Conservation (phyloP, 2,797 vertebrate genomes). For the Garrulus glandarius region DNA sequence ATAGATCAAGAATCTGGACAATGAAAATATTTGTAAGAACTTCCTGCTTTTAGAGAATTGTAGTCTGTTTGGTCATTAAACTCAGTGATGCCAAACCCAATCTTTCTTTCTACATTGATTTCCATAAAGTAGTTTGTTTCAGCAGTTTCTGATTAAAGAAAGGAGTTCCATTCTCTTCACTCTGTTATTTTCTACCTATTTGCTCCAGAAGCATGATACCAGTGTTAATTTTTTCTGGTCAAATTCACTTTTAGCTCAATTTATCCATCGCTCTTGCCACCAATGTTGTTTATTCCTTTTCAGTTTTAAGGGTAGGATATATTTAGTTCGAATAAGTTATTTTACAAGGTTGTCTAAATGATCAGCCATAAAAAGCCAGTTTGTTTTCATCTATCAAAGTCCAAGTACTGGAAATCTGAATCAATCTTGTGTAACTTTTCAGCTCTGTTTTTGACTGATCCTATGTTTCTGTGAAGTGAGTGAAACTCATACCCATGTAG, state of each 20-base stretch:
- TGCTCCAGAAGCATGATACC: background rate
- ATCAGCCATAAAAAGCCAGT: background rate
- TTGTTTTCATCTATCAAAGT: background rate
- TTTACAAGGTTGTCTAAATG: background rate
- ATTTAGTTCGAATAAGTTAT: background rate
- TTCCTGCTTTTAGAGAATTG: background rate
- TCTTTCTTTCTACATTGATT: background rate
- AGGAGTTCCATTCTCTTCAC: background rate
- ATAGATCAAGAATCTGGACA: background rate
- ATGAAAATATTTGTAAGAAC: background rate
- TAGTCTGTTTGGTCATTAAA: background rate
- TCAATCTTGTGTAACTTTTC: background rate
- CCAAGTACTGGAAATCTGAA: background rate
- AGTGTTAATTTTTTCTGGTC: background rate
- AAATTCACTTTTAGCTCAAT: background rate
- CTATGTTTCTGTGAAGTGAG: background rate
- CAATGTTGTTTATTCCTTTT: background rate
- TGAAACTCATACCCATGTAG: background rate
- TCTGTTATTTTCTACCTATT: background rate
- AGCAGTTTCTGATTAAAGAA: background rate
- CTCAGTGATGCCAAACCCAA: background rate
- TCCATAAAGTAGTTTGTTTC: background rate
- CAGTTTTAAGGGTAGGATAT: background rate
- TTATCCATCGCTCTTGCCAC: background rate
- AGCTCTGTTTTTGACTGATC: background rate